Conservation (phyloP, 2,797 vertebrate genomes). For the Salmo trutta region DNA sequence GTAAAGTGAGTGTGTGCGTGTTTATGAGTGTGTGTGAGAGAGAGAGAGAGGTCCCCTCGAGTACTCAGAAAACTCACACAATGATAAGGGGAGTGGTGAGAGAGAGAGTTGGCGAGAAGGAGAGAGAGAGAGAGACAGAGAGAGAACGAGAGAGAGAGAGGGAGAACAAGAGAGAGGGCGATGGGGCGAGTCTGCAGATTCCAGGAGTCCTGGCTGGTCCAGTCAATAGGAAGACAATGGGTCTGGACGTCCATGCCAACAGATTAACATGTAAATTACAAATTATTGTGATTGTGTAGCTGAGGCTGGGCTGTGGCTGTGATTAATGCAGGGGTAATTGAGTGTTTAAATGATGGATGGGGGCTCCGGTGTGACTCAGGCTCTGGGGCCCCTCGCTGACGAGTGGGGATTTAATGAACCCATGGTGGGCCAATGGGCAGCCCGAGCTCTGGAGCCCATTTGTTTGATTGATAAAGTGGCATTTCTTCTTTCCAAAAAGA, state of each 20-base stretch:
- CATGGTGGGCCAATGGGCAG: slow-evolving; percentile 1
- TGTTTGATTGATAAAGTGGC: slow-evolving; percentile 47
- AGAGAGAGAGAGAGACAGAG: not conserved
- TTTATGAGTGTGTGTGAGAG: not conserved
- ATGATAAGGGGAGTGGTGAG: not conserved
- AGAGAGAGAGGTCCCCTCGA: not conserved
- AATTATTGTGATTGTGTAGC: slow-evolving; percentile 28
- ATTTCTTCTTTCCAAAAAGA: slow-evolving; percentile 1
- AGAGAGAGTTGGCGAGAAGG: not conserved
- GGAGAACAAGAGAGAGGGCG: not conserved
- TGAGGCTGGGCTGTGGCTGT: slow-evolving; percentile 24
- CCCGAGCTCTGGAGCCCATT: slow-evolving; percentile 35
- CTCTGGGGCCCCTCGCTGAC: slow-evolving; percentile 39
- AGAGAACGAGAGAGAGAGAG: not conserved
- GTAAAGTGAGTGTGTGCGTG: slow-evolving; percentile 11
- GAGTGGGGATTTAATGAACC: slow-evolving; percentile 35
- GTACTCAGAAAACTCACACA: not conserved
- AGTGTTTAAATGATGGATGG: slow-evolving; percentile 46
- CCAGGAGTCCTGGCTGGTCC: not conserved
- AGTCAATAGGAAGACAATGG: slow-evolving; percentile 1
- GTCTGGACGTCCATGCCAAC: slow-evolving; percentile 23
- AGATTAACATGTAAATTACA: slow-evolving; percentile 39
- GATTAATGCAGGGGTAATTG: slow-evolving; percentile 37
- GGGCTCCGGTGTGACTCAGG: slow-evolving; percentile 30
- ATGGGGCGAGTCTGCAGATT: not conserved